A percentile compares a stretch with the other conserved stretches of the same genome.
These are phyloP conservation scores for Drosophila recens DNA, from an alignment of 2,888 invertebrate species.

Conservation along the genomic window DNA sequence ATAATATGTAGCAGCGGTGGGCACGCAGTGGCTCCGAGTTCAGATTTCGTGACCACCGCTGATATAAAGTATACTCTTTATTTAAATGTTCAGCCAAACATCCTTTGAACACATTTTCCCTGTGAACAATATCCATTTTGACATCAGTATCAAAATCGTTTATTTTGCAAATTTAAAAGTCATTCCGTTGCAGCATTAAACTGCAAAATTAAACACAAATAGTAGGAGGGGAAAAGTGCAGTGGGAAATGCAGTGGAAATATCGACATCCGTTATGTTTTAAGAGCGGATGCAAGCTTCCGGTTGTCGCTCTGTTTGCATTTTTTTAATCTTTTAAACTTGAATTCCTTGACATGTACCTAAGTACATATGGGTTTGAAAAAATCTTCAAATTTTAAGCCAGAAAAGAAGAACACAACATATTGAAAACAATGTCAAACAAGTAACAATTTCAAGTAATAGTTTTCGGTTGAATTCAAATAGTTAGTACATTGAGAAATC, in stretches of 20 bases:
- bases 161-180: not conserved
- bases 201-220: not conserved
- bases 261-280: constrained; percentile 5
- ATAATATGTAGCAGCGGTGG: no score
- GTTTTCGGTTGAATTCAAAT: constrained; percentile 5
- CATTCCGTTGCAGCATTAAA: constrained; percentile 2
- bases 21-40: no score
- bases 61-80: no score
- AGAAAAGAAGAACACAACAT: no score
- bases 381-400: no score
- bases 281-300: constrained; percentile 3
- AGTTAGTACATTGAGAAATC: constrained; percentile 9
- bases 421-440: constrained; percentile 20
- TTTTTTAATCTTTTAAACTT: not conserved
- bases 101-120: not conserved
- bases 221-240: not conserved
- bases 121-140: not conserved
- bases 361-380: no score
- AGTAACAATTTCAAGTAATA: not conserved
- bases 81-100: no score
- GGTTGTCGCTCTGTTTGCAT: not conserved
- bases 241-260: not conserved
- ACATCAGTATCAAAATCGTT: not conserved
- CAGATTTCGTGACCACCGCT: no score
- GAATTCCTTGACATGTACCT: not conserved